phyloP scores from a whole-genome alignment of 2,888 invertebrate species.

The Rhopalosiphum nymphaeae region DNA sequence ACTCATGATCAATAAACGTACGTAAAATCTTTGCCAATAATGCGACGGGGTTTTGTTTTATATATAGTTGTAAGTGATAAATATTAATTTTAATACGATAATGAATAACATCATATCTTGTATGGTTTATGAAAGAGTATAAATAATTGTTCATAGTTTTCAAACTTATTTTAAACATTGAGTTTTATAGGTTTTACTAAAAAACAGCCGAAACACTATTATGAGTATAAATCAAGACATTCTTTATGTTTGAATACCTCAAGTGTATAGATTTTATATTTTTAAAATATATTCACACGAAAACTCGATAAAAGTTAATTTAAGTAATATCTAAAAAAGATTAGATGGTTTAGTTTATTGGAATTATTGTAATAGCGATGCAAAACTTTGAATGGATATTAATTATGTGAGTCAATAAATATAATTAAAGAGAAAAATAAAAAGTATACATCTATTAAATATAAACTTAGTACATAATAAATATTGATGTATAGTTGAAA shows the following conservation, averaged over 20 bases:
- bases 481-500: neutral
- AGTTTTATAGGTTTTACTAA: neutral
- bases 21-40: neutral
- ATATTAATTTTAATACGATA: neutral
- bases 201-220: neutral
- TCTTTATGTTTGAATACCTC: neutral
- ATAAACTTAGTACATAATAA: neutral
- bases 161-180: neutral
- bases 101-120: neutral
- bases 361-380: neutral
- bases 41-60: neutral
- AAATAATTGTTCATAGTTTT: neutral
- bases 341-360: neutral
- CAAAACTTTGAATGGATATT: neutral
- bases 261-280: neutral
- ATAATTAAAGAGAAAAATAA: neutral
- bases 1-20: slow-evolving; percentile 8
- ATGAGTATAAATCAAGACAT: too few species aligned
- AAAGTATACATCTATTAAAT: neutral
- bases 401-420: neutral
- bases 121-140: neutral
- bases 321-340: neutral
- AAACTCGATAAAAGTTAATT: neutral
- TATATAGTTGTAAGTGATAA: neutral
- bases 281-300: neutral